Evolutionary conservation across 2,113 vertebrate genomes (phyloP).

Genomic region (Ciconia stormi): DNA sequence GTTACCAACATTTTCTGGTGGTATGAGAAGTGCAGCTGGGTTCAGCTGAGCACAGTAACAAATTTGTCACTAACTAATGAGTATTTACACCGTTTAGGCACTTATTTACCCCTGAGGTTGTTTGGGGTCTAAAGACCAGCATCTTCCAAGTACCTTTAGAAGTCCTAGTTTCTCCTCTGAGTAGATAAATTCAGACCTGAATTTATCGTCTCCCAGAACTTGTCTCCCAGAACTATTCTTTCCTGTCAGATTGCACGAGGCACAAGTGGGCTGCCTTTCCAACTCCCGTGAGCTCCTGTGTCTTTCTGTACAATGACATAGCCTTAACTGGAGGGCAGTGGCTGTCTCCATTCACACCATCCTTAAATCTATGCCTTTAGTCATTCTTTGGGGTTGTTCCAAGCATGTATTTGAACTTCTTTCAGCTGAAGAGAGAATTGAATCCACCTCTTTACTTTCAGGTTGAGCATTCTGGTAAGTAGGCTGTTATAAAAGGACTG

Average conservation of each 20-base stretch:
- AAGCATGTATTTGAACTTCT: background rate
- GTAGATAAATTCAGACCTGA: background rate
- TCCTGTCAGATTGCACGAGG: fast-evolving
- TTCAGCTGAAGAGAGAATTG: background rate
- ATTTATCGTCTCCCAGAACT: too few relatives aligned
- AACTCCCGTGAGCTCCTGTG: background rate
- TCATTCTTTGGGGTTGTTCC: background rate
- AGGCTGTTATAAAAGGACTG: background rate
- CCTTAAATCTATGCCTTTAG: background rate
- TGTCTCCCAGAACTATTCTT: background rate
- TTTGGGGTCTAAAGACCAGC: background rate
- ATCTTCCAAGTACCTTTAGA: background rate
- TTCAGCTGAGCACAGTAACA: background rate
- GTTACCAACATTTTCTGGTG: background rate
- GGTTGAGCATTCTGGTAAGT: background rate
- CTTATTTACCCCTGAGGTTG: background rate
- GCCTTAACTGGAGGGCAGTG: background rate
- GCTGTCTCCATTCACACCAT: background rate
- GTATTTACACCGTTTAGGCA: background rate
- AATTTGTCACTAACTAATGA: background rate
- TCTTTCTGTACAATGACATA: background rate
- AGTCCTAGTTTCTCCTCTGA: background rate
- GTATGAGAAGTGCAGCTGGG: background rate
- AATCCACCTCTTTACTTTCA: background rate
- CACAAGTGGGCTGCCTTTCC: background rate